Base-by-base conservation (phyloP, 2,888 invertebrate genomes). In the Luffia ferchaultella region DNA sequence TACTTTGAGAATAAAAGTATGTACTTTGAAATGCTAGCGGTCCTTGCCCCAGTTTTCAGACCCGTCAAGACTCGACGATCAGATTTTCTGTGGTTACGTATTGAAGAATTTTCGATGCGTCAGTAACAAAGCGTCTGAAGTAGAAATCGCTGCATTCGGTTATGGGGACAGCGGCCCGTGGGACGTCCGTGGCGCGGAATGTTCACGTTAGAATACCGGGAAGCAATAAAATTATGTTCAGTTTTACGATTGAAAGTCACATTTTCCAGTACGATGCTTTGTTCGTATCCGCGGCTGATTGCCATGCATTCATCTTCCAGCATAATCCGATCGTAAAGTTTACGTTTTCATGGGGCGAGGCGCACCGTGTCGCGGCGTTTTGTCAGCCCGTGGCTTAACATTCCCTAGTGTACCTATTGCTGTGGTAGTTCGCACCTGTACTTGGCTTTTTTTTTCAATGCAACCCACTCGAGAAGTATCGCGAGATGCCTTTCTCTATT, bases 241-340 rank as follows among this genome's bases (percentile, higher is more conserved):
- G 65, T 71, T 76, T 76, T 75, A 78, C 74, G 73, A 79, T 73
- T 75, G 69, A 74, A 76, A 75, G 74, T 75, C 72, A 70, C 73
- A 75, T 76, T 76, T 78, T 75, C 74, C 68, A 68, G 67, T 72
- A 74, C 76, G 68, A 75, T 64, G 75, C 69, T 77, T 79, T 78
- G 79, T 76, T 71, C 73, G 69, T 65, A 63, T 65, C 61, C 65
- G 65, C 64, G 67, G 68, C 67, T 75, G 76, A 77, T 79, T 77
- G 73, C 75, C 65, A 71, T 65, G 73, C 69, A 75, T 76, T 76
- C 73, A 76, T 76, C 73, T 73, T 64, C 63, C 64, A 63, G 71
- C 72, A 76, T 76, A 75, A 77, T 76, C 76, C 69, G 68, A 69
- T 74, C 73, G 73, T 77, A 75, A 78, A 78, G 64, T 45, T 46